Percentiles rank a stretch among this genome's conserved stretches.
Conservation (phyloP, 1,140 invertebrate species). For the Drosophila takahashii region DNA sequence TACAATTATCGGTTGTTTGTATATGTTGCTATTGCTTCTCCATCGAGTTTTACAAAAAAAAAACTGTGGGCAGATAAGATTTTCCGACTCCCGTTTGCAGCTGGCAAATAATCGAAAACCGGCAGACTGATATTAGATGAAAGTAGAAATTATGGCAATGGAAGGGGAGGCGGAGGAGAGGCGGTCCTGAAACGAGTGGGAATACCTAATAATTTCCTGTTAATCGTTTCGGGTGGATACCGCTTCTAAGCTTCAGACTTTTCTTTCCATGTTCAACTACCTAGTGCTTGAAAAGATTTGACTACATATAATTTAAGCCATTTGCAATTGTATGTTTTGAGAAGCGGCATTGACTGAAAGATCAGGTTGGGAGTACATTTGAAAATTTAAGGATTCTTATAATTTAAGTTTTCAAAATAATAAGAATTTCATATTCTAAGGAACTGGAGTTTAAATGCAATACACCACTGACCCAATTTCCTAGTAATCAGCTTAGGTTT, state of each 20-base stretch:
- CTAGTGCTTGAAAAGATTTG: not conserved
- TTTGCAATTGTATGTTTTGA: conserved; percentile 7
- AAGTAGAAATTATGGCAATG: conserved; percentile 4
- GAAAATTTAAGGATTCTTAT: not conserved
- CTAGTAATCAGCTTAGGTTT: too few relatives aligned
- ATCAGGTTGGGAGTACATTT: not conserved
- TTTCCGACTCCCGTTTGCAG: conserved; percentile 40
- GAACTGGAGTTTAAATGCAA: too few relatives aligned
- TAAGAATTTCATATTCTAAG: too few relatives aligned
- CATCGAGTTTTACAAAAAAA: conserved; percentile 5
- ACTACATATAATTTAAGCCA: conserved; percentile 1
- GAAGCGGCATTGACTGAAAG: conserved; percentile 5
- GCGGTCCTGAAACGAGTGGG: conserved; percentile 19
- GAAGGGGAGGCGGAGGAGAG: too few relatives aligned
- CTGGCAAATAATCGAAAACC: conserved; percentile 21
- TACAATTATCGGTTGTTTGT: conserved; percentile 60
- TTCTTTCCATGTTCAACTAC: not conserved
- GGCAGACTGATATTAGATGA: conserved; percentile 41
- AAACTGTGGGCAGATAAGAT: conserved; percentile 45
- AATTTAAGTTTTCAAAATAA: too few relatives aligned
- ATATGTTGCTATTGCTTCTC: conserved; percentile 22
- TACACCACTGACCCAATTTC: too few relatives aligned
- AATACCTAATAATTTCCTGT: conserved; percentile 49
- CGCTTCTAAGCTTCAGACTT: not conserved
- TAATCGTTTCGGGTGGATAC: conserved; percentile 20